A percentile compares a stretch with the other conserved stretches of the same genome.
Conservation (phyloP, 2,888 invertebrate species). For the Scaeva pyrastri region DNA sequence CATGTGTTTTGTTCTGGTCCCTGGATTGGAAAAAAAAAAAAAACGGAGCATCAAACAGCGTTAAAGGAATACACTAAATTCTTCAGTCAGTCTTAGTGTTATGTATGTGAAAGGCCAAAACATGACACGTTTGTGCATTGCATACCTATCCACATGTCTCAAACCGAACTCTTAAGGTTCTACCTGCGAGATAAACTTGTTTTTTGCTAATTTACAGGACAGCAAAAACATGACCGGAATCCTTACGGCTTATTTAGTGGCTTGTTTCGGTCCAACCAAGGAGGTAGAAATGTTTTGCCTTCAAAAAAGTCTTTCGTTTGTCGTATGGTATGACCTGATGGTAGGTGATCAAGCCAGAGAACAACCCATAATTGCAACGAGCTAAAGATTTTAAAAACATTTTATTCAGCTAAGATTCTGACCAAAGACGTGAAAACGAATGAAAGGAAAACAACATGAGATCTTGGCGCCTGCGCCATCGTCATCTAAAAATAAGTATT, state of each 20-base stretch:
- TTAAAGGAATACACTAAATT: slow-evolving; percentile 40
- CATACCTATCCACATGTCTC: slow-evolving; percentile 60
- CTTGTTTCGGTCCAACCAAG: slow-evolving; percentile 61
- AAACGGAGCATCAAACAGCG: slow-evolving; percentile 22
- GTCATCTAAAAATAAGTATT: background rate
- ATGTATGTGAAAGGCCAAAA: slow-evolving; percentile 63
- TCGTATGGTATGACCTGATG: slow-evolving; percentile 43
- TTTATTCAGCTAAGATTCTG: background rate
- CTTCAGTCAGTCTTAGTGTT: slow-evolving; percentile 38
- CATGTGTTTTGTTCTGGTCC: background rate
- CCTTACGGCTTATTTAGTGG: slow-evolving; percentile 75
- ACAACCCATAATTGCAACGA: background rate
- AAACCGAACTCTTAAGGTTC: slow-evolving; percentile 39
- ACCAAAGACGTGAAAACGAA: background rate
- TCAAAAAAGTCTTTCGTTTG: slow-evolving; percentile 68
- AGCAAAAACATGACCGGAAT: slow-evolving; percentile 71
- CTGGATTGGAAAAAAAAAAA: background rate
- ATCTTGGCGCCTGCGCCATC: background rate
- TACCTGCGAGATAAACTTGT: slow-evolving; percentile 71
- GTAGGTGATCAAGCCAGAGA: background rate
- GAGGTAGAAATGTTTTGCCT: slow-evolving; percentile 54
- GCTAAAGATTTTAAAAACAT: background rate
- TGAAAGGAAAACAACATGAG: background rate
- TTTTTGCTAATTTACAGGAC: slow-evolving; percentile 75
- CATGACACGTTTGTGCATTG: slow-evolving; percentile 67